Percentiles rank a stretch among this genome's conserved stretches.
Conservation (phyloP, 1,140 invertebrate species). For the Agrypnia vestita region DNA sequence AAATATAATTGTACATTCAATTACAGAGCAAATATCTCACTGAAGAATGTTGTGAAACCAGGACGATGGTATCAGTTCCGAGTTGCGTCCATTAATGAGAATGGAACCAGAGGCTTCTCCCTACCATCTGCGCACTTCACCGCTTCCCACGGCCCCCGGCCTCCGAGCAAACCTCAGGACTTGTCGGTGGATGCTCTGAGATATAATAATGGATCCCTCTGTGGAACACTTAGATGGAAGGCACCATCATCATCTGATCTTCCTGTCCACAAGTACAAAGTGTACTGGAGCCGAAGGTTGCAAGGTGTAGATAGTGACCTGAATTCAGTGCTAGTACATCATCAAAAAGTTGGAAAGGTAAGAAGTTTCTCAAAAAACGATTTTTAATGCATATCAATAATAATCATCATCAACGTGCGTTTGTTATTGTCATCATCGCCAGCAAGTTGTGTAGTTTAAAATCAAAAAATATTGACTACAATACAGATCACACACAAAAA, state of each 20-base stretch:
- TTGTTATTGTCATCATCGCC: too few species aligned
- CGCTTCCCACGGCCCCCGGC: constrained; percentile 76
- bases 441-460: too few species aligned
- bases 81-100: constrained; percentile 80
- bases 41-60: constrained; percentile 76
- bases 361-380: too few species aligned
- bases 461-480: too few species aligned
- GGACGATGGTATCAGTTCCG: constrained; percentile 86
- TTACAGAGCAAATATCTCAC: constrained; percentile 72
- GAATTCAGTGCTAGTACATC: constrained; percentile 76
- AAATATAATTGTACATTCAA: neutral
- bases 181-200: constrained; percentile 74
- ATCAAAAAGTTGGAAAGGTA: constrained; percentile 76
- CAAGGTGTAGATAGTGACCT: constrained; percentile 70
- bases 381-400: too few species aligned
- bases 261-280: constrained; percentile 76
- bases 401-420: too few species aligned
- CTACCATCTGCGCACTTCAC: constrained; percentile 77
- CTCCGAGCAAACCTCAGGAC: constrained; percentile 78
- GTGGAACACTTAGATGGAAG: constrained; percentile 76
- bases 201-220: constrained; percentile 71
- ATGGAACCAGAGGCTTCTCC: constrained; percentile 82
- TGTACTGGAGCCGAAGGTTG: constrained; percentile 77
- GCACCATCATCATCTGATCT: constrained; percentile 77
- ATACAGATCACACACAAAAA: neutral